Conservation (phyloP, 2,888 invertebrate species). For the Ecliptopera silaceata region DNA sequence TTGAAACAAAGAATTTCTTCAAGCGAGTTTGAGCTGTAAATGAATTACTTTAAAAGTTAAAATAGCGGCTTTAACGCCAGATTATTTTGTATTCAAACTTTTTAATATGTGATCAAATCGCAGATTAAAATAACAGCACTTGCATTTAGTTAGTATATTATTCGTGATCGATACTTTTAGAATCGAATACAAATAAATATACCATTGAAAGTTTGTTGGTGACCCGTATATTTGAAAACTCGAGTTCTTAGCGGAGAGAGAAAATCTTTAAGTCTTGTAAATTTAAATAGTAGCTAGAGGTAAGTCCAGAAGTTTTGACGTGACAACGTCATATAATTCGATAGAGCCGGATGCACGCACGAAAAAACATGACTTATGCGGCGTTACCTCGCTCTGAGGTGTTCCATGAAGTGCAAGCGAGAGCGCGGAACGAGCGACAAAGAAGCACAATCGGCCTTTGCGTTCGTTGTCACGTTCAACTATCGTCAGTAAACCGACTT, state of each 20-base stretch:
- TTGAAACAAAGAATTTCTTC: neutral
- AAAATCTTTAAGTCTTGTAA: no score
- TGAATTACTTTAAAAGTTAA: neutral
- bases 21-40: neutral
- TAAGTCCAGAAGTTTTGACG: no score
- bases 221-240: neutral
- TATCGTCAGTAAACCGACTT: no score
- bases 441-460: no score
- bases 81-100: neutral
- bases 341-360: no score
- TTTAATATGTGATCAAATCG: neutral
- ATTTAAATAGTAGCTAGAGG: neutral
- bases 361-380: no score
- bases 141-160: neutral
- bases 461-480: no score
- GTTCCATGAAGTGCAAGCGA: no score
- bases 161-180: neutral
- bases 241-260: neutral
- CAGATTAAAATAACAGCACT: slow-evolving; percentile 6
- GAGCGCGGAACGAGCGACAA: no score
- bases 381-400: no score
- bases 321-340: no score
- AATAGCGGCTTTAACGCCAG: neutral
- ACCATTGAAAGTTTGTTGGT: neutral
- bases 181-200: neutral